Percentiles rank a stretch among this genome's conserved stretches.
Conservation (phyloP, 2,113 vertebrate genomes). For the Tupaia tana region DNA sequence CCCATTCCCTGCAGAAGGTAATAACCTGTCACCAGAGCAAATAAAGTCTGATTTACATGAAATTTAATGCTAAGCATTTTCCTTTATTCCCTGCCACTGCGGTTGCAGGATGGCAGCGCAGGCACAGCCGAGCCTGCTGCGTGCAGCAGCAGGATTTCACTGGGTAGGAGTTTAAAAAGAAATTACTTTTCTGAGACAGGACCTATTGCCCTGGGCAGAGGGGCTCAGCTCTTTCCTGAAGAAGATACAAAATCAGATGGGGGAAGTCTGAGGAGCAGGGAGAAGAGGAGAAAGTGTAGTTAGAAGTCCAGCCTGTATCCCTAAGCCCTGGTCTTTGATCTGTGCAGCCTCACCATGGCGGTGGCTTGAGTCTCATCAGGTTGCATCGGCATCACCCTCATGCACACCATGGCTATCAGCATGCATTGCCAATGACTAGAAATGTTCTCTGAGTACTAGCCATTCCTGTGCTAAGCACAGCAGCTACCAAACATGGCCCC, state of each 20-base stretch:
- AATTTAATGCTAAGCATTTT: conserved; percentile 76
- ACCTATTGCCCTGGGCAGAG: background rate
- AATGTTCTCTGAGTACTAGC: background rate
- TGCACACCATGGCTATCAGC: rapidly evolving
- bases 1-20: conserved; percentile 71
- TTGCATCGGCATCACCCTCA: background rate
- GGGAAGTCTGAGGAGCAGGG: background rate
- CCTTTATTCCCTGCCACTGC: conserved; percentile 40
- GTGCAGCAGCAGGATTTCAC: background rate
- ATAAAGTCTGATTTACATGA: conserved; percentile 82
- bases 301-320: background rate
- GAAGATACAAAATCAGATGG: background rate
- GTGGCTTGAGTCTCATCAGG: no score
- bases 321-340: no score
- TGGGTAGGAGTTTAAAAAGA: conserved; percentile 51
- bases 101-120: background rate
- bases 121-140: background rate
- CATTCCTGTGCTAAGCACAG: rapidly evolving
- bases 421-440: background rate
- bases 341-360: background rate
- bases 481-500: background rate
- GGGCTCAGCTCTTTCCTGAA: background rate
- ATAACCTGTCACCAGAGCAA: conserved; percentile 80
- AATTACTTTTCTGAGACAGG: conserved; percentile 51
- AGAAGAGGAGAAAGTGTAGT: rapidly evolving